These are phyloP conservation scores for Diadegma fenestrale DNA, from an alignment of 2,888 invertebrate genomes.

Conservation along the genomic window DNA sequence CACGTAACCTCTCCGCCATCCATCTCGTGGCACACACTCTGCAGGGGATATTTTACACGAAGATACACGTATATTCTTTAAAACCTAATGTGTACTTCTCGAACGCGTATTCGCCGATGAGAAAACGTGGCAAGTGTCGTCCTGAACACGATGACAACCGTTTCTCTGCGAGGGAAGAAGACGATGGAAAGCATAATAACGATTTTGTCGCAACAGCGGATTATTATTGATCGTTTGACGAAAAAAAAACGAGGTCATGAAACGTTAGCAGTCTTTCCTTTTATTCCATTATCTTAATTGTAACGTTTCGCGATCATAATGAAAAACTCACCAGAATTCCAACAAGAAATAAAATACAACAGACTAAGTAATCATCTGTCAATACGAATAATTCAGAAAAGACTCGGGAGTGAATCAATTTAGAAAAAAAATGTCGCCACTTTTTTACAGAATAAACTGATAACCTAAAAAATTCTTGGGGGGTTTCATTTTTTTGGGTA, in stretches of 20 bases:
- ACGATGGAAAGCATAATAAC: constrained; percentile 45
- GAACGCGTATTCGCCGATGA: constrained; percentile 13
- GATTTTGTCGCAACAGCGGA: constrained; percentile 16
- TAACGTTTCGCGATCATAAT: background rate
- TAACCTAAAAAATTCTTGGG: background rate
- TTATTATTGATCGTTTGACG: constrained; percentile 37
- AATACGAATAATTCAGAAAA: background rate
- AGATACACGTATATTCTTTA: constrained; percentile 59
- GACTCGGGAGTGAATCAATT: background rate
- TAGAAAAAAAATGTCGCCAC: background rate
- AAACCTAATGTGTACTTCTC: constrained; percentile 53
- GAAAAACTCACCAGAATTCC: background rate
- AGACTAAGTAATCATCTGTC: background rate
- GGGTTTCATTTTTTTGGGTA: background rate
- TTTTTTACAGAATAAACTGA: background rate
- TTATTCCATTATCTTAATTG: background rate
- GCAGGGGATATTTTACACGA: constrained; percentile 46
- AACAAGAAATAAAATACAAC: background rate
- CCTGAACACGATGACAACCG: background rate
- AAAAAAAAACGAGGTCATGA: constrained; percentile 20
- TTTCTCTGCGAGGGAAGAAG: constrained; percentile 7
- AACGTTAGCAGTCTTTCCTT: background rate
- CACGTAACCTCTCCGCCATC: constrained; percentile 17
- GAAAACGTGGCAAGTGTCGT: constrained; percentile 18
- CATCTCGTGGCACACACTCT: constrained; percentile 28